These are phyloP conservation scores for Thunnus albacares DNA, from an alignment of 2,797 vertebrate species.

Conservation along the genomic window DNA sequence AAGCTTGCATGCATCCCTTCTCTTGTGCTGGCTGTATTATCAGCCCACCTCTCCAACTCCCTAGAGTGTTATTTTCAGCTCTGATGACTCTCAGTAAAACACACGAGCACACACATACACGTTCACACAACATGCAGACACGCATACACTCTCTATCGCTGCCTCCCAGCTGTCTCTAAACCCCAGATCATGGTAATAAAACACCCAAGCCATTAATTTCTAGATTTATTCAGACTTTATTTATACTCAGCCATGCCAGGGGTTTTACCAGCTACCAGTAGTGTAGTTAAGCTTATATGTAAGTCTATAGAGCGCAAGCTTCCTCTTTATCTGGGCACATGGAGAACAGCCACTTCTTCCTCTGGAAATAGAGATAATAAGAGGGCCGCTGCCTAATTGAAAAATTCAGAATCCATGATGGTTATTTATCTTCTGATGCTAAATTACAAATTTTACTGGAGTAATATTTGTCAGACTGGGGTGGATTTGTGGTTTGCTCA, in stretches of 20 bases:
- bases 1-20: constrained; percentile 55
- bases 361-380: constrained; percentile 44
- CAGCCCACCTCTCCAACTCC: constrained; percentile 69
- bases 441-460: constrained; percentile 32
- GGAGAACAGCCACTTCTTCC: constrained; percentile 40
- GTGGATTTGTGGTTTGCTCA: neutral
- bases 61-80: constrained; percentile 82
- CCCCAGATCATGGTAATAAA: constrained; percentile 75
- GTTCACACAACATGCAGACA: constrained; percentile 34
- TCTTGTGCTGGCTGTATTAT: constrained; percentile 56
- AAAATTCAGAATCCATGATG: constrained; percentile 23
- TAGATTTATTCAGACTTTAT: constrained; percentile 76
- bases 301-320: constrained; percentile 24
- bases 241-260: constrained; percentile 64
- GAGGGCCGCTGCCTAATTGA: constrained; percentile 26
- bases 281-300: constrained; percentile 51
- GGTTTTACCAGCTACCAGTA: constrained; percentile 61
- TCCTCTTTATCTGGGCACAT: constrained; percentile 43
- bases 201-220: constrained; percentile 73
- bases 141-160: constrained; percentile 66
- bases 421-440: constrained; percentile 33
- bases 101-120: constrained; percentile 60
- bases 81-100: constrained; percentile 78
- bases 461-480: constrained; percentile 18
- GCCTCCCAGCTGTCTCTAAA: constrained; percentile 74